Evolutionary conservation across 1,140 invertebrate species (phyloP), one percentile per base, ranked within the genome.

Genomic region (Harlomillsia oculata): DNA sequence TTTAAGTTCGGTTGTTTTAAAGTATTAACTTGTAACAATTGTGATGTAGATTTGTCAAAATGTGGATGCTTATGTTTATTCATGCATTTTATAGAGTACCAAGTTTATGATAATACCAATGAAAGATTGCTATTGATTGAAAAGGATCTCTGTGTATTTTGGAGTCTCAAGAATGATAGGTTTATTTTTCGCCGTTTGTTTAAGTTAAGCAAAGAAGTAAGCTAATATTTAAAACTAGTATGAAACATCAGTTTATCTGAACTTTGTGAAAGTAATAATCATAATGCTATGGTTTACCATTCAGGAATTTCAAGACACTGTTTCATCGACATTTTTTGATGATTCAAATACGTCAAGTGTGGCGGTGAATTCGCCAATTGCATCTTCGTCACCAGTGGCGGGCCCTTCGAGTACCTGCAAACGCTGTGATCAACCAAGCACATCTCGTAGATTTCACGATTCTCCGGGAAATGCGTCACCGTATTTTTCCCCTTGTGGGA

Each of bases 131-230:
- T 65, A 8, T 45, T 53, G 49, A 59, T 56, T 26, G 50, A 62
- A 36, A 45, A 59, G n/a, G 60, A 65, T 39, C 9, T 65, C 5
- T 60, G 56, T 23, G 49, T 65, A 3, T 65, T 65, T 41, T 65
- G 63, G 63, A 60, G 46, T 45, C n/a, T 59, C 6, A 29, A 46
- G 21, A 56, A 60, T 34, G 53, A 62, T 40, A 60, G 55, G 43
- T 41, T 65, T 5, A 49, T 53, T 30, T 20, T 65, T 23, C 40
- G 60, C 9, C 53, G 63, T 3, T 21, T 65, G 13, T 18, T 32
- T 5, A 49, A 51, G 20, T 45, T 60, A 32, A 44, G 56, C 9
- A 54, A 54, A 14, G 39, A 39, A 16, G 57, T 59, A 30, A 23
- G 50, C 18, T n/a, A 5, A 4, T 18, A 23, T 52, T 18, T n/a